Conservation (phyloP, 23 tunicate species). For the Styela clava region DNA sequence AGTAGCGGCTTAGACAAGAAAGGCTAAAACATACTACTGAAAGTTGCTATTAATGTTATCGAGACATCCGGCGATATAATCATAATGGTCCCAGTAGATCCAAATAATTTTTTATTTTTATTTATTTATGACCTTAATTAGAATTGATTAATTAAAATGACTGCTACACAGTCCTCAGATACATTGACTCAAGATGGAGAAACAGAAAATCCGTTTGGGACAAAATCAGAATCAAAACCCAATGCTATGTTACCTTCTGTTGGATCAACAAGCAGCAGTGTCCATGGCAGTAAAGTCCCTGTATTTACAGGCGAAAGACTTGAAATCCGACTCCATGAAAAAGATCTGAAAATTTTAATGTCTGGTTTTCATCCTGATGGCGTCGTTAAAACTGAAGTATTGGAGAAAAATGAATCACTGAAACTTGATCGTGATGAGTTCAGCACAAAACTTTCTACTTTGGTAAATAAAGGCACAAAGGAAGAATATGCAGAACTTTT, state of each 20-base stretch:
- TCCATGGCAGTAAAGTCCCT: conserved; percentile 35
- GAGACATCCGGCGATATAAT: too few species aligned
- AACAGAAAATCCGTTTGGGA: not conserved
- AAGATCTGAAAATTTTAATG: conserved; percentile 60
- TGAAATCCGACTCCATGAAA: conserved; percentile 47
- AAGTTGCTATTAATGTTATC: too few species aligned
- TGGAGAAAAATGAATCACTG: conserved; percentile 14
- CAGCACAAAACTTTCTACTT: conserved; percentile 40
- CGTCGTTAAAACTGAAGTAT: not conserved
- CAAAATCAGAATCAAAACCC: not conserved
- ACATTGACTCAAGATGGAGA: not conserved
- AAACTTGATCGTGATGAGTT: conserved; percentile 54
- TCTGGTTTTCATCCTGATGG: conserved; percentile 34
- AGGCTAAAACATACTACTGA: too few species aligned
- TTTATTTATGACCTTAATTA: too few species aligned
- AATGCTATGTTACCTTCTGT: not conserved
- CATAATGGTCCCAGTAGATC: too few species aligned
- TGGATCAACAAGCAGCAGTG: conserved; percentile 12
- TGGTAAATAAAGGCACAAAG: conserved; percentile 63
- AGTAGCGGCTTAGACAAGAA: too few species aligned
- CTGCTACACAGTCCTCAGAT: not conserved
- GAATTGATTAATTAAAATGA: too few species aligned
- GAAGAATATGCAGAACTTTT: conserved; percentile 88
- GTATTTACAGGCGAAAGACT: conserved; percentile 41
- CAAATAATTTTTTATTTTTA: too few species aligned